A percentile compares a stretch with the other conserved stretches of the same genome.
These are phyloP conservation scores for Aethina tumida DNA, from an alignment of 1,140 invertebrate species.

Conservation along the genomic window DNA sequence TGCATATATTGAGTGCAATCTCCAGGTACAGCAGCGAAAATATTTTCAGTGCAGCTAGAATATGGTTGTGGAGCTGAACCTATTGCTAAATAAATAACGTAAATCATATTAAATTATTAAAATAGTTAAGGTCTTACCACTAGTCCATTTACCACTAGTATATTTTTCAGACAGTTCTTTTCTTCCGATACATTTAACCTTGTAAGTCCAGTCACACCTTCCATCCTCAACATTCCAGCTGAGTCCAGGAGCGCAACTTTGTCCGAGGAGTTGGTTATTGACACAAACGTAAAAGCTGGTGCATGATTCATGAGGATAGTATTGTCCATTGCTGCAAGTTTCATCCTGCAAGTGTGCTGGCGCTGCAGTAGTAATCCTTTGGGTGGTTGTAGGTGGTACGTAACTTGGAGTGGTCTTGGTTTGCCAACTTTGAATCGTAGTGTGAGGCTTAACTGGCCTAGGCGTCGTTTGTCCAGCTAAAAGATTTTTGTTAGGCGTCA, in stretches of 20 bases:
- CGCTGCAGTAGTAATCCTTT: constrained; percentile 2
- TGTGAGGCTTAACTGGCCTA: constrained; percentile 6
- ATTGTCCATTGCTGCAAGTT: constrained; percentile 42
- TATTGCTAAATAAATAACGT: constrained; percentile 6
- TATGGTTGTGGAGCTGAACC: constrained; percentile 35
- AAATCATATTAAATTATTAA: too few species aligned
- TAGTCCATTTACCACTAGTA: too few species aligned
- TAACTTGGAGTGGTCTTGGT: constrained; percentile 12
- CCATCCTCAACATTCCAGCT: constrained; percentile 52
- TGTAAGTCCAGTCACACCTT: constrained; percentile 60
- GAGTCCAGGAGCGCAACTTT: constrained; percentile 58
- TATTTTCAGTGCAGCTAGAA: constrained; percentile 41
- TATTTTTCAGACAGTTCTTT: constrained; percentile 19
- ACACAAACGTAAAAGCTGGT: constrained; percentile 59
- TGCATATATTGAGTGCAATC: constrained; percentile 66
- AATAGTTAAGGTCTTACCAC: too few species aligned
- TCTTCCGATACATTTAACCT: constrained; percentile 33
- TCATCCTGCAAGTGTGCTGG: neutral
- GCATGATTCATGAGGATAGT: constrained; percentile 51
- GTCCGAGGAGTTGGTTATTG: constrained; percentile 51
- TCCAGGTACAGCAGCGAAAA: constrained; percentile 47
- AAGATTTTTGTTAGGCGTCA: constrained; percentile 5
- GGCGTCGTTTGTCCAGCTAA: neutral
- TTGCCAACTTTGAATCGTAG: constrained; percentile 8
- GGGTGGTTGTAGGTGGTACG: constrained; percentile 6